A percentile compares a stretch with the other conserved stretches of the same genome.
These are phyloP conservation scores for Philopotamus ludificatus DNA, from an alignment of 1,140 invertebrate species.

Conservation along the genomic window DNA sequence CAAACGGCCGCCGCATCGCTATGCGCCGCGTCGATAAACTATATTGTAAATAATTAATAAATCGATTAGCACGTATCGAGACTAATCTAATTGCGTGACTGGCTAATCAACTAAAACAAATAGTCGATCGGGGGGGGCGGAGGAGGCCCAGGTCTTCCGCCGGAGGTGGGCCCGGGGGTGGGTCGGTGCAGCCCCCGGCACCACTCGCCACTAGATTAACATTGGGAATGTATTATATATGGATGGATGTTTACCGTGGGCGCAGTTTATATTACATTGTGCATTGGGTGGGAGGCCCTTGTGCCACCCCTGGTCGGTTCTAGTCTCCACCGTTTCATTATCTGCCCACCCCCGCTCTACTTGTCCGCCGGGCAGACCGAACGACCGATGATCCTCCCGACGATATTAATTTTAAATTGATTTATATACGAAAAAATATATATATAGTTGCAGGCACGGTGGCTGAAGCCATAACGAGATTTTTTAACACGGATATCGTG, in stretches of 20 bases:
- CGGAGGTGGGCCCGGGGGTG: no score
- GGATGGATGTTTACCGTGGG: slow-evolving; percentile 39
- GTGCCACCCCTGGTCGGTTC: slow-evolving; percentile 7
- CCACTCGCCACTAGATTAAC: slow-evolving; percentile 36
- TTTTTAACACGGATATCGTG: no score
- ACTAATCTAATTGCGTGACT: slow-evolving; percentile 40
- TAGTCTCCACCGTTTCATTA: slow-evolving; percentile 21
- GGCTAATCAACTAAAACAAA: slow-evolving; percentile 41
- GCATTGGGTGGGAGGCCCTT: slow-evolving; percentile 29
- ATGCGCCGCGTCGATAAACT: slow-evolving; percentile 4
- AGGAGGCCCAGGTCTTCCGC: background rate
- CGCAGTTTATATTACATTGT: slow-evolving; percentile 41
- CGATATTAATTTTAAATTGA: no score
- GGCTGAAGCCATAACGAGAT: no score
- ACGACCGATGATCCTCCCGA: no score
- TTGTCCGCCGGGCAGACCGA: no score
- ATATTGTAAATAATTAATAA: slow-evolving; percentile 37
- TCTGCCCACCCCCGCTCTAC: slow-evolving; percentile 19
- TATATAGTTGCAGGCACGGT: no score
- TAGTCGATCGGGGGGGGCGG: slow-evolving; percentile 16
- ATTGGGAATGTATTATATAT: slow-evolving; percentile 39
- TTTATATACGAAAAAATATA: no score
- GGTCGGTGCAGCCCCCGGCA: background rate
- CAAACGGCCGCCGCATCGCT: background rate
- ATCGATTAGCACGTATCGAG: slow-evolving; percentile 33